Evolutionary conservation across 1,140 invertebrate species (phyloP).

Genomic region (Muscidifurax raptorellus): DNA sequence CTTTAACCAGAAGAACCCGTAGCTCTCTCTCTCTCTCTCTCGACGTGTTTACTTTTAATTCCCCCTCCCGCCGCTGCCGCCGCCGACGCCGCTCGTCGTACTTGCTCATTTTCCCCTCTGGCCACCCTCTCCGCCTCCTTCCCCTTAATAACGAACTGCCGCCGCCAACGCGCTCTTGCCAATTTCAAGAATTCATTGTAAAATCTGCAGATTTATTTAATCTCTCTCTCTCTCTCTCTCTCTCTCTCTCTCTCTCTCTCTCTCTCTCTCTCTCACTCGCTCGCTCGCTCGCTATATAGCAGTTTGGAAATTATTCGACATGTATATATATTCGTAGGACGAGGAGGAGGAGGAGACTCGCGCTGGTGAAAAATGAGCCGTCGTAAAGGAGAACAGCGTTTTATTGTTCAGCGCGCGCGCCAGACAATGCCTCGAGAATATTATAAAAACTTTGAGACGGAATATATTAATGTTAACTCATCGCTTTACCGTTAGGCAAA

Average conservation of each 20-base stretch:
- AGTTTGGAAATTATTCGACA: not conserved
- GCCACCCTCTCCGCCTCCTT: conserved; percentile 31
- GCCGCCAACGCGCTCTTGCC: conserved; percentile 36
- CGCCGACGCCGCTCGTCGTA: conserved; percentile 13
- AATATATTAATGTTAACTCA: conserved; percentile 76
- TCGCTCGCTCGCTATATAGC: conserved; percentile 42
- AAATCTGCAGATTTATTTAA: conserved; percentile 53
- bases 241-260: conserved; percentile 37
- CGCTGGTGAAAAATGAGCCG: conserved; percentile 71
- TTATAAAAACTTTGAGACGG: conserved; percentile 76
- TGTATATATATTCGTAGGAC: not conserved
- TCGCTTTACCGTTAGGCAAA: conserved; percentile 75
- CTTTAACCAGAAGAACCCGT: conserved; percentile 75
- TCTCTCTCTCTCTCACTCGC: conserved; percentile 26
- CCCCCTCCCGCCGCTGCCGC: conserved; percentile 60
- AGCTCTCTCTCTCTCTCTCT: too few relatives aligned
- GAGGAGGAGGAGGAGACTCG: conserved; percentile 7
- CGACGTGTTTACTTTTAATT: conserved; percentile 73
- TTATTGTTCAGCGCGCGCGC: conserved; percentile 70
- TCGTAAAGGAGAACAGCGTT: conserved; percentile 75
- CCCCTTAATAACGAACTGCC: conserved; percentile 45
- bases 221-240: conserved; percentile 41
- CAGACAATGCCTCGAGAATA: conserved; percentile 74
- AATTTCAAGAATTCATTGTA: conserved; percentile 53
- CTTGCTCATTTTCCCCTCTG: conserved; percentile 44